These are phyloP conservation scores for Apodemia duryi DNA, from an alignment of 2,888 invertebrate species.

Conservation along the genomic window DNA sequence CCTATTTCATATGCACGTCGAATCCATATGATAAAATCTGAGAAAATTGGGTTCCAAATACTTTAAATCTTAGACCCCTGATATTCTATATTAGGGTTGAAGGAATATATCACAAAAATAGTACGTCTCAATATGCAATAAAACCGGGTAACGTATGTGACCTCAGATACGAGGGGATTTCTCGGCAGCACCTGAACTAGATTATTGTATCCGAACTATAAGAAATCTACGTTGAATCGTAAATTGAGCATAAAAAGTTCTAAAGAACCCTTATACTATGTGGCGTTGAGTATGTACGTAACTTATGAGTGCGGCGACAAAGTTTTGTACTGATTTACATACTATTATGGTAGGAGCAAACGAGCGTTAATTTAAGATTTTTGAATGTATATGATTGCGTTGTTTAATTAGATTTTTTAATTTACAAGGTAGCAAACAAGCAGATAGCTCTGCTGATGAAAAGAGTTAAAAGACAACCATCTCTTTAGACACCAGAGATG, in stretches of 20 bases:
- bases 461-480: too few relatives aligned
- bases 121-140: constrained; percentile 77
- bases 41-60: constrained; percentile 38
- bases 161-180: constrained; percentile 65
- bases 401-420: too few relatives aligned
- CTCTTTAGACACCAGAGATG: too few relatives aligned
- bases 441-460: too few relatives aligned
- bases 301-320: constrained; percentile 50
- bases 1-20: constrained; percentile 18
- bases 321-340: constrained; percentile 53
- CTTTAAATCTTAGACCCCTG: constrained; percentile 47
- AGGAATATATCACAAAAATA: constrained; percentile 62
- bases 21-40: constrained; percentile 20
- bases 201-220: constrained; percentile 70
- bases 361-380: not conserved
- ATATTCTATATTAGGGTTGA: constrained; percentile 48
- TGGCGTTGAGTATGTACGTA: constrained; percentile 46
- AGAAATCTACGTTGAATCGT: constrained; percentile 61
- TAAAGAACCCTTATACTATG: constrained; percentile 56
- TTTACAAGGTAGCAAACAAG: too few relatives aligned
- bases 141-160: constrained; percentile 66
- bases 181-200: constrained; percentile 72
- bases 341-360: not conserved
- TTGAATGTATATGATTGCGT: not conserved
- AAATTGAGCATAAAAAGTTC: constrained; percentile 53